These are phyloP conservation scores for Syngnathus typhle DNA, from an alignment of 2,113 vertebrate genomes.

Conservation along the genomic window DNA sequence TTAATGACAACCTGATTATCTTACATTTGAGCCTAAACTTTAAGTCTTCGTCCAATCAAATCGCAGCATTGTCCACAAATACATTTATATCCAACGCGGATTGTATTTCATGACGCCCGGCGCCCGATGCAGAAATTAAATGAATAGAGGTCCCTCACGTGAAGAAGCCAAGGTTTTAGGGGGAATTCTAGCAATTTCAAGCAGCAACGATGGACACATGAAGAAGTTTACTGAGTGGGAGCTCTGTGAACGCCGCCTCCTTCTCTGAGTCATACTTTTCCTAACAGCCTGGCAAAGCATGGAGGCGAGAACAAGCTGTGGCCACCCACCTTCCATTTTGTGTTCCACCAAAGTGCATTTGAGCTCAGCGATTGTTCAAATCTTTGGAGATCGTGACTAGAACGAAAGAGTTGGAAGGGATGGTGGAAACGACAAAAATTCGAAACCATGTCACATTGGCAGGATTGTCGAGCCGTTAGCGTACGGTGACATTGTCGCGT, in stretches of 20 bases:
- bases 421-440: background rate
- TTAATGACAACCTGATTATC: slow-evolving; percentile 16
- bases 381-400: background rate
- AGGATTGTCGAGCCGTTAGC: background rate
- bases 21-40: slow-evolving; percentile 12
- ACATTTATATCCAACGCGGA: background rate
- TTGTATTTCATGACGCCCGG: background rate
- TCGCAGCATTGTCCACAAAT: slow-evolving; percentile 17
- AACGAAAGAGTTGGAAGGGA: background rate
- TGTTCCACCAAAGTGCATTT: background rate
- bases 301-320: slow-evolving; percentile 32
- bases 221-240: slow-evolving; percentile 34
- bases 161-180: slow-evolving; percentile 1
- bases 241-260: slow-evolving; percentile 32
- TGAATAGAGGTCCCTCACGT: slow-evolving; percentile 2
- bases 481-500: background rate
- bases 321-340: slow-evolving; percentile 35
- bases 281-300: slow-evolving; percentile 32
- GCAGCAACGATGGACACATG: slow-evolving; percentile 26
- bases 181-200: slow-evolving; percentile 48
- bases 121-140: slow-evolving; percentile 4
- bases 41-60: slow-evolving; percentile 1
- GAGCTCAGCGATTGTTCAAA: background rate
- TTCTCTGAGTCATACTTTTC: slow-evolving; percentile 49
- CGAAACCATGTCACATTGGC: background rate